phyloP scores from a whole-genome alignment of 2,797 vertebrate species.

The Xenentodon cancila region DNA sequence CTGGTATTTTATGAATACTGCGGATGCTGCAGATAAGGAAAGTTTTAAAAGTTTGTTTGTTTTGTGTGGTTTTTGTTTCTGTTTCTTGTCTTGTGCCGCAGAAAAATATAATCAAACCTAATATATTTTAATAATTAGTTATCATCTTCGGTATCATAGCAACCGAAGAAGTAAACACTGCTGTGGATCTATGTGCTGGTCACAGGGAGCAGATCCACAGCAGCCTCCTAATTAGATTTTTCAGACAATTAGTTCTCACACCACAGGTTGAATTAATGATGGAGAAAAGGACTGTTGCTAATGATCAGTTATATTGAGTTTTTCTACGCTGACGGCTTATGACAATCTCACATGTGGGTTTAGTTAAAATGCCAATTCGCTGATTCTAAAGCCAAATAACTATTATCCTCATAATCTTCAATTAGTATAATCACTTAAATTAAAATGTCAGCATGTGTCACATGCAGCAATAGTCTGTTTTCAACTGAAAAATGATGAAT shows the following conservation, averaged over 20 bases:
- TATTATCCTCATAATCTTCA: conserved; percentile 40
- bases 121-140: background rate
- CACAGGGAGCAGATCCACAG: background rate
- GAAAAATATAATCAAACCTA: too few relatives aligned
- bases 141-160: conserved; percentile 8
- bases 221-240: conserved; percentile 12
- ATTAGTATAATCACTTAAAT: conserved; percentile 38
- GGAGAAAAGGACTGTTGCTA: conserved; percentile 24
- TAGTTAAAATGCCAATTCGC: conserved; percentile 34
- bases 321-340: conserved; percentile 2
- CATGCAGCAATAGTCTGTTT: conserved; percentile 21
- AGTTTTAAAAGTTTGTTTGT: too few relatives aligned
- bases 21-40: too few relatives aligned
- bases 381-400: conserved; percentile 24
- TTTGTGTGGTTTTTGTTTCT: too few relatives aligned
- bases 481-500: conserved; percentile 20
- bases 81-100: too few relatives aligned
- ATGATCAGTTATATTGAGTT: conserved; percentile 11
- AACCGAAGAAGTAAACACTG: background rate
- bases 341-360: conserved; percentile 24
- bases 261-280: conserved; percentile 26
- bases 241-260: conserved; percentile 26
- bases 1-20: too few relatives aligned
- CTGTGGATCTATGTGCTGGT: background rate
- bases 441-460: conserved; percentile 31